Percentiles rank a stretch among this genome's conserved stretches.
Conservation (phyloP, 1,140 invertebrate genomes). For the Epicauta chinensis region DNA sequence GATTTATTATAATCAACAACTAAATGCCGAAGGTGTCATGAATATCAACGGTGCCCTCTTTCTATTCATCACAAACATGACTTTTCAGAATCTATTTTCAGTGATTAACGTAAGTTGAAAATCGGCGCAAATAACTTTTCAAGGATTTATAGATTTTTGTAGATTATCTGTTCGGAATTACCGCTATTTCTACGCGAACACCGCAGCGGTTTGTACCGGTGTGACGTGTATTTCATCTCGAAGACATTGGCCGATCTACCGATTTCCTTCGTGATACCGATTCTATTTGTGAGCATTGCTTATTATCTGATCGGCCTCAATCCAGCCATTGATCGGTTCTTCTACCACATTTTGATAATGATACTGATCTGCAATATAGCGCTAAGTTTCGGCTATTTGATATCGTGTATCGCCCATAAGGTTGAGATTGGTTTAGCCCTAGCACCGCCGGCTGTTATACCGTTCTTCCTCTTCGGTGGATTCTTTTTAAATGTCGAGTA, state of each 20-base stretch:
- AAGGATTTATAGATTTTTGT: constrained; percentile 26
- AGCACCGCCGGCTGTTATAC: constrained; percentile 85
- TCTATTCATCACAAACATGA: constrained; percentile 88
- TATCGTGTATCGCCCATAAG: constrained; percentile 76
- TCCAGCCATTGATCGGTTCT: constrained; percentile 62
- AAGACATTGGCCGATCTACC: constrained; percentile 87
- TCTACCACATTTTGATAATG: constrained; percentile 66
- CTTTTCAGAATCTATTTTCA: constrained; percentile 85
- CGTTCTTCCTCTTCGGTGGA: constrained; percentile 90
- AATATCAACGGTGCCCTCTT: constrained; percentile 96
- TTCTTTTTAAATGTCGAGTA: constrained; percentile 91
- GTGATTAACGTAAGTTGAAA: constrained; percentile 73
- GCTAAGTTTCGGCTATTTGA: constrained; percentile 89
- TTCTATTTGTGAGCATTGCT: constrained; percentile 75
- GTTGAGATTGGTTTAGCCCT: constrained; percentile 82
- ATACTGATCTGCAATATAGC: constrained; percentile 84
- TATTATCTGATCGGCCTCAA: constrained; percentile 88
- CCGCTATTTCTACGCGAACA: constrained; percentile 90
- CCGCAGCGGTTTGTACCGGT: constrained; percentile 85
- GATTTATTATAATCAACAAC: constrained; percentile 79
- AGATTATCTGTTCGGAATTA: constrained; percentile 90
- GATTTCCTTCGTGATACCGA: constrained; percentile 71
- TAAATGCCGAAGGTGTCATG: constrained; percentile 84
- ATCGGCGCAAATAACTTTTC: not conserved
- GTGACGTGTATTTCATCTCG: constrained; percentile 87